Evolutionary conservation across 2,113 vertebrate species (phyloP).

Genomic region (Falcunculus frontatus): DNA sequence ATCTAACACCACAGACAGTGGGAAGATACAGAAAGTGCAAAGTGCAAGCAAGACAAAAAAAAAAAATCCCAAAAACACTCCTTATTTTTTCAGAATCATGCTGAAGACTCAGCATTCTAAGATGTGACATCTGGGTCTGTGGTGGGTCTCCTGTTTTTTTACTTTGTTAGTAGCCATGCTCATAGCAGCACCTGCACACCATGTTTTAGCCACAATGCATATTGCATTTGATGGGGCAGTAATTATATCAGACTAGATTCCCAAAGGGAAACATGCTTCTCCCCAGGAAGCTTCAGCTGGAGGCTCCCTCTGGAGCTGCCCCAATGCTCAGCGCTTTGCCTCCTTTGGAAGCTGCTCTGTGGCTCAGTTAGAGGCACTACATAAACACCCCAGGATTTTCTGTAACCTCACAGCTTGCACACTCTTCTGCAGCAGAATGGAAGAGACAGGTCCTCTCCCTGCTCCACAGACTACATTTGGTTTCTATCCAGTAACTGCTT

Average conservation of each 20-base stretch:
- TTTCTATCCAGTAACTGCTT: not conserved
- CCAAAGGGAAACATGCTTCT: not conserved
- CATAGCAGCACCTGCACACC: not conserved
- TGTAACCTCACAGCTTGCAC: not conserved
- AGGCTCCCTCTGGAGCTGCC: not conserved
- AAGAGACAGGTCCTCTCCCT: not conserved
- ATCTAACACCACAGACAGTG: not conserved
- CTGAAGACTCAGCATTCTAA: not conserved
- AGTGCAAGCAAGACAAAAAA: not conserved
- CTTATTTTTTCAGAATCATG: not conserved
- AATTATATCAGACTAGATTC: not conserved
- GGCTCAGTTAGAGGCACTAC: not conserved
- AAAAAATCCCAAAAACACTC: not conserved
- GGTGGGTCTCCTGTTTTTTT: not conserved
- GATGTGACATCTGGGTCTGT: not conserved
- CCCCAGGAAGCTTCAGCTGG: not conserved
- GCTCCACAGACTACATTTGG: not conserved
- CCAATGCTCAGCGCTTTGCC: not conserved
- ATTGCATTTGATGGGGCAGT: not conserved
- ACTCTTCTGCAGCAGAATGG: not conserved
- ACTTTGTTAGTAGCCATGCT: not conserved
- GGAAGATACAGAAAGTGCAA: not conserved
- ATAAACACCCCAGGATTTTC: not conserved
- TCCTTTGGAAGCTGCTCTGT: not conserved
- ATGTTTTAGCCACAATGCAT: not conserved